Conservation (phyloP, 2,797 vertebrate species). For the Gadopsis marmoratus region DNA sequence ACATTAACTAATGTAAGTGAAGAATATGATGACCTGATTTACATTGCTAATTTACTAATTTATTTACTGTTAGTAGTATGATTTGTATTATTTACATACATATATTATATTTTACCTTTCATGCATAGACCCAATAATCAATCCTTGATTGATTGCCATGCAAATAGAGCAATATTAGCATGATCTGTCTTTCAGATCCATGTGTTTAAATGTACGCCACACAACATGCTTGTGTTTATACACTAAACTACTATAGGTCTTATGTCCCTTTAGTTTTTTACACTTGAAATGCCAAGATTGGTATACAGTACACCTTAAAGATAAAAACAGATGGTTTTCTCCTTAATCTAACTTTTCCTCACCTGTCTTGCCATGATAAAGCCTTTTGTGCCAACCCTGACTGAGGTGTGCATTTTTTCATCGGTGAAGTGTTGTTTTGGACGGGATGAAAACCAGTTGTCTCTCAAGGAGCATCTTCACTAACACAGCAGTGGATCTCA, state of each 20-base stretch:
- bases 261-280: not conserved
- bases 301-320: not conserved
- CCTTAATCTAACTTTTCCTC: not conserved
- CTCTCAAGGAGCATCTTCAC: slow-evolving; percentile 21
- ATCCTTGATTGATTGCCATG: not conserved
- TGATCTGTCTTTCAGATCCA: too few relatives aligned
- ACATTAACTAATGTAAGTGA: not conserved
- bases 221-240: not conserved
- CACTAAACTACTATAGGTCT: not conserved
- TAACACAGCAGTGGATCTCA: not conserved
- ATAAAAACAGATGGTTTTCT: not conserved
- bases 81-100: not conserved
- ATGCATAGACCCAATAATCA: not conserved
- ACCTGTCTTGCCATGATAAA: not conserved
- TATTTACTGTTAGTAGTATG: not conserved
- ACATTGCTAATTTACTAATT: not conserved
- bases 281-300: not conserved
- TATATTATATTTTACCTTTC: not conserved
- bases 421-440: not conserved
- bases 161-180: too few relatives aligned
- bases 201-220: too few relatives aligned
- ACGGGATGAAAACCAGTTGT: slow-evolving; percentile 16
- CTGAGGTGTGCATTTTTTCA: not conserved
- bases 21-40: not conserved
- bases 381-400: not conserved